Evolutionary conservation across 2,113 vertebrate species (phyloP).

Genomic region (Panthera leo): DNA sequence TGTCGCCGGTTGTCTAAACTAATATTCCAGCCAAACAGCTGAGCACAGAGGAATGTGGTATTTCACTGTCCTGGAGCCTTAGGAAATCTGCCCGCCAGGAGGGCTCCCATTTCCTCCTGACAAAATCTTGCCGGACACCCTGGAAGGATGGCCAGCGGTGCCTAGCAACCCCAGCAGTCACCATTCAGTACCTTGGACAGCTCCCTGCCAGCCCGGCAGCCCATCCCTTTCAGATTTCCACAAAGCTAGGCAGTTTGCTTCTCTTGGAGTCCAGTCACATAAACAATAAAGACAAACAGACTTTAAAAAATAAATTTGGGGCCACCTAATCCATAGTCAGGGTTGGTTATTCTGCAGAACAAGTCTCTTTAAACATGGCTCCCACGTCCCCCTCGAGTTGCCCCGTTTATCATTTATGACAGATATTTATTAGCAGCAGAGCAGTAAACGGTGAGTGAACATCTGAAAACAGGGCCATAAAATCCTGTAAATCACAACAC

Average conservation of each 20-base stretch:
- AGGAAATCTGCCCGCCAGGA: neutral
- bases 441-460: slow-evolving; percentile 33
- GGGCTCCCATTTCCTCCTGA: neutral
- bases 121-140: neutral
- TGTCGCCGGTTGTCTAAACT: neutral
- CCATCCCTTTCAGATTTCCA: neutral
- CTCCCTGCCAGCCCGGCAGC: accelerated
- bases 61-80: neutral
- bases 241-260: neutral
- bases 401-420: slow-evolving; percentile 62
- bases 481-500: slow-evolving; percentile 22
- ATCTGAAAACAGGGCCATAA: slow-evolving; percentile 56
- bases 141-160: neutral
- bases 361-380: slow-evolving; percentile 31
- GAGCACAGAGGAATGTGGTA: neutral
- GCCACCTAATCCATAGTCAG: neutral
- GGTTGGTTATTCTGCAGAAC: neutral
- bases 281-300: neutral
- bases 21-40: neutral
- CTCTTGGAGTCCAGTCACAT: slow-evolving; percentile 11
- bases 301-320: neutral
- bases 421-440: slow-evolving; percentile 60
- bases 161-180: accelerated
- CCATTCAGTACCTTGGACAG: neutral
- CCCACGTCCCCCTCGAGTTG: neutral